These are phyloP conservation scores for Rhinophrynus dorsalis DNA, from an alignment of 2,797 vertebrate genomes.

Conservation along the genomic window DNA sequence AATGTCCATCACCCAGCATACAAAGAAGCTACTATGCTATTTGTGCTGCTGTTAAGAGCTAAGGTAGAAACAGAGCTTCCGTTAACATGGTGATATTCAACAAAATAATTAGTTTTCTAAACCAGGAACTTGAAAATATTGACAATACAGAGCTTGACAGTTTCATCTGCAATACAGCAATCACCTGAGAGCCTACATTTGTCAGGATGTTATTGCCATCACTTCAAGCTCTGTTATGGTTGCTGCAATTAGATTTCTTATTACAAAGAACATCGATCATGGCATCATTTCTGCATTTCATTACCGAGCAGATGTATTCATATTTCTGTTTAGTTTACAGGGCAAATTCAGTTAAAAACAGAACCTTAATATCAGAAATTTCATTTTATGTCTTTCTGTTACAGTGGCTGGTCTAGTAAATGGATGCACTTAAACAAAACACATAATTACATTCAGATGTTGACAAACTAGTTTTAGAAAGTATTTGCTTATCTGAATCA, in stretches of 20 bases:
- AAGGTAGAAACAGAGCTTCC: neutral
- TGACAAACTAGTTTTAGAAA: neutral
- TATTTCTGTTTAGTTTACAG: neutral
- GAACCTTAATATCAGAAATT: neutral
- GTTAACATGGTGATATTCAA: constrained; percentile 15
- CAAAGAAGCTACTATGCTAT: neutral
- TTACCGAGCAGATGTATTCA: constrained; percentile 24
- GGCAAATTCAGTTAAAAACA: constrained; percentile 20
- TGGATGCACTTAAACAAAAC: neutral
- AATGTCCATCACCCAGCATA: neutral
- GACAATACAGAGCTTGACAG: constrained; percentile 20
- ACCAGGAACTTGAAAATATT: constrained; percentile 28
- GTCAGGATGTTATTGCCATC: constrained; percentile 36
- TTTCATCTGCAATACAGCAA: constrained; percentile 19
- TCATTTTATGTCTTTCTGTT: neutral
- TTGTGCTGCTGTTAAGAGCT: neutral
- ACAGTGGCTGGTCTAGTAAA: neutral
- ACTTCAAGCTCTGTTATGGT: constrained; percentile 33
- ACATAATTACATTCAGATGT: too few species aligned
- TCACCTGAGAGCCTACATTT: constrained; percentile 22
- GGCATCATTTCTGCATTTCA: constrained; percentile 26
- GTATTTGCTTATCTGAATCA: neutral
- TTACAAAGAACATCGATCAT: constrained; percentile 31
- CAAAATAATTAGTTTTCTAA: constrained; percentile 7
- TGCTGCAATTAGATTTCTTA: constrained; percentile 43